Conservation (phyloP, 2,797 vertebrate genomes). For the Chaenodraco wilsoni region DNA sequence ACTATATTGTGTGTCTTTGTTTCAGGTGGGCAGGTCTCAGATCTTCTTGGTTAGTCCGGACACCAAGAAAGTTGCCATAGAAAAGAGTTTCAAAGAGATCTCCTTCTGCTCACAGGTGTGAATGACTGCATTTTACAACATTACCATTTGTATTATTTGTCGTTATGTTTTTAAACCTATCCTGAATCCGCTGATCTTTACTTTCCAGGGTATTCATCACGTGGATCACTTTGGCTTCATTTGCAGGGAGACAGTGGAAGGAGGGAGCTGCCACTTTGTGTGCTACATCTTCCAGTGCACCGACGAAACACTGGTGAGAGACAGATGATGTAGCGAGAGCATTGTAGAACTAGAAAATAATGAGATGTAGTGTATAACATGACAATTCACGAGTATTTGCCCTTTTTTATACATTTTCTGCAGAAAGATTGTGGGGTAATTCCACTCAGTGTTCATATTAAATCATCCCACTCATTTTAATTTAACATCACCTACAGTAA, state of each 20-base stretch:
- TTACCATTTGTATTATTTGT: too few relatives aligned
- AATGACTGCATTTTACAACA: background rate
- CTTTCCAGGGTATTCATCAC: slow-evolving; percentile 90
- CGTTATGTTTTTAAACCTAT: background rate
- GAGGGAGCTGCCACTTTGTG: slow-evolving; percentile 92
- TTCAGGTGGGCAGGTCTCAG: slow-evolving; percentile 94
- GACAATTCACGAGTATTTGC: background rate
- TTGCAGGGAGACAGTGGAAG: slow-evolving; percentile 92
- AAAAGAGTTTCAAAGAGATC: slow-evolving; percentile 98
- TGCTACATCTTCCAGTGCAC: slow-evolving; percentile 97
- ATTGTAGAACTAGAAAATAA: background rate
- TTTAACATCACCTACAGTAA: slow-evolving; percentile 8
- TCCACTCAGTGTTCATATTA: slow-evolving; percentile 4
- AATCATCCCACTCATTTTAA: slow-evolving; percentile 13
- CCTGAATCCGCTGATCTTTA: slow-evolving; percentile 3
- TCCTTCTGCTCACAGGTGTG: slow-evolving; percentile 98
- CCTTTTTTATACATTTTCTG: background rate
- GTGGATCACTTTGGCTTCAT: slow-evolving; percentile 99
- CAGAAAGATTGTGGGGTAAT: background rate
- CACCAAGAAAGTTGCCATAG: slow-evolving; percentile 96
- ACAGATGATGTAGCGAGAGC: background rate
- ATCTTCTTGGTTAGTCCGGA: slow-evolving; percentile 98
- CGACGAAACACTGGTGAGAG: slow-evolving; percentile 93
- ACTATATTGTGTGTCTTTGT: slow-evolving; percentile 6
- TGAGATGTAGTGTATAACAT: background rate